Evolutionary conservation across 2,797 vertebrate species (phyloP).

Genomic region (Danio albolineatus): DNA sequence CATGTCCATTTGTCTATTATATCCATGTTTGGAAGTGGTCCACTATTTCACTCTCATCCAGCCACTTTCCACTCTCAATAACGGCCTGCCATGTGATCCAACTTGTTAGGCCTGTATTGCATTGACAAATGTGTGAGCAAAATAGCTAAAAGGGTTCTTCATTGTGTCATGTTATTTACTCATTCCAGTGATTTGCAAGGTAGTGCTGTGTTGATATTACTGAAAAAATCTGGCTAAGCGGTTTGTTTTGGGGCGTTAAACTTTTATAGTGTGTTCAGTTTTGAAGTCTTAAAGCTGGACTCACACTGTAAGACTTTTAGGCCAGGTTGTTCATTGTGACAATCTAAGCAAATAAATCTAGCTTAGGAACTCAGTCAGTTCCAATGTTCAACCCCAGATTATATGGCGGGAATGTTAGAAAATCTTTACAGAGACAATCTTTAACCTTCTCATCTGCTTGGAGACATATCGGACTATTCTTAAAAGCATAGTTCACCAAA

Average conservation of each 20-base stretch:
- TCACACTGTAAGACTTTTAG: too few species aligned
- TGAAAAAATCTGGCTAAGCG: not conserved
- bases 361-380: too few species aligned
- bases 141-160: conserved; percentile 3
- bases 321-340: too few species aligned
- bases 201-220: not conserved
- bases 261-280: not conserved
- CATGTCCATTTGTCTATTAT: conserved; percentile 20
- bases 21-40: conserved; percentile 24
- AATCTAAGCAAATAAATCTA: too few species aligned
- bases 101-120: conserved; percentile 7
- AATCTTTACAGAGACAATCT: too few species aligned
- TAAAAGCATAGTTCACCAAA: too few species aligned
- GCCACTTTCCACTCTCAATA: conserved; percentile 1
- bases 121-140: not conserved
- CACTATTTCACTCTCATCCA: conserved; percentile 20
- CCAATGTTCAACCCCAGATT: too few species aligned
- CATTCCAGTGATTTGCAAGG: not conserved
- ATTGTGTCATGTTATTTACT: conserved; percentile 13
- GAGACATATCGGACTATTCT: too few species aligned
- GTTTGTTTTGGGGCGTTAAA: not conserved
- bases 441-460: too few species aligned
- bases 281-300: too few species aligned
- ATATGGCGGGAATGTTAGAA: too few species aligned
- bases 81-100: not conserved